Evolutionary conservation across 1,140 invertebrate genomes (phyloP), one percentile per base, ranked within the genome.

Genomic region (Panulirus ornatus): DNA sequence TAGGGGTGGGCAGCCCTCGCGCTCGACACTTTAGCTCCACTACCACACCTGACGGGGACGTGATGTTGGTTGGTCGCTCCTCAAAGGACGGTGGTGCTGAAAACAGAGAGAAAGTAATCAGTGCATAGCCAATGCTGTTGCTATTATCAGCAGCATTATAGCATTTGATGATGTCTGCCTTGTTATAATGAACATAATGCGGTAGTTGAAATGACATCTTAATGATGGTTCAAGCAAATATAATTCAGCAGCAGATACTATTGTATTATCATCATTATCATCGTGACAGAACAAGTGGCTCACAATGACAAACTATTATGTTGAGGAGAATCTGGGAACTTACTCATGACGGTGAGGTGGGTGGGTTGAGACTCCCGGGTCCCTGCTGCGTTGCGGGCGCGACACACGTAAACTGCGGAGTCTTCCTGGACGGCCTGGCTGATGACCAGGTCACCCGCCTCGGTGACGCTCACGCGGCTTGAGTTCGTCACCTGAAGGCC

Each of bases 301-400:
- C n/a, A n/a, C n/a, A n/a, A n/a, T n/a, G n/a, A n/a, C n/a, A n/a
- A n/a, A n/a, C n/a, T n/a, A n/a, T n/a, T n/a, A n/a, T n/a, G 11
- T 22, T 58, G 54, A 22, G 5, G 19, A 22, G 19, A 47, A 1
- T 19, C 14, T 30, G 44, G 36, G 0, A 0, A 76, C 93, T 93
- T 92, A 94, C 93, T 92, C 76, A 94, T 93, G 42, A 94, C 93
- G 34, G 92, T 93, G 58, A 94, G 91, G 63, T 84, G 89, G 0
- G 94, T 93, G n/a, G 93, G 93, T 6, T 93, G 91, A 1, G 92
- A 92, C 36, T 94, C 93, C 44, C 93, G 66, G 63, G 70, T 93
- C 47, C 94, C 94, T 6, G 93, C 94, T 30, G 92, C 92, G 91
- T 94, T 94, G 40, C 93, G 93, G 1, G 94, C 94, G 42, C 93